Evolutionary conservation across 2,888 invertebrate species (phyloP), one percentile per base, ranked within the genome.

Genomic region (Vanessa cardui): DNA sequence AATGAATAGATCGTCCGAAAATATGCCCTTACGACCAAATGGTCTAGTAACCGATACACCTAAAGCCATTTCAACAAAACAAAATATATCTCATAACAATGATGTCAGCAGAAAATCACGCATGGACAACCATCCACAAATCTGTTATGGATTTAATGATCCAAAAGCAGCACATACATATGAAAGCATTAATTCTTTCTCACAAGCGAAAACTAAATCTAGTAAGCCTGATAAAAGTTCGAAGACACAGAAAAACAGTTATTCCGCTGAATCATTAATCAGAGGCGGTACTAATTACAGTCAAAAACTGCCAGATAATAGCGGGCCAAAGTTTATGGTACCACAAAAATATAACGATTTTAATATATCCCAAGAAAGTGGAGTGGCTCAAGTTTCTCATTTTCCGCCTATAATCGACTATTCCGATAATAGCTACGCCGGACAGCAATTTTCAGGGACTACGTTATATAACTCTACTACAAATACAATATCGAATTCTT

Each of bases 351-450:
- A 88, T 72, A 84, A 83, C 67, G 90, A 91, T 63, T 92, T 85
- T 66, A 86, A 83, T 71, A 66, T 81, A 7, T 45, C 83, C 0
- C 90, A 89, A 73, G 92, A 92, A 21, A 86, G 82, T 67, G 85
- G 87, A 58, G 84, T 92, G 1, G 92, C 92, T 33, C 92, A 92
- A 79, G 91, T 92, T 2, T 92, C 92, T 12, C 92, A 92, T 78
- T 92, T 91, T 64, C 92, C 92, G 18, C 86, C 92, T 18, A 87
- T 92, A 54, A 73, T 91, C 39, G 92, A 92, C 75, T 92, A 92
- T 77, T 79, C 89, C 1, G 92, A 92, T 49, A 92, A 90, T 69
- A 83, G 79, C 71, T 92, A 89, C 66, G 75, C 86, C 18, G 83
- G 86, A 6, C 92, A 92, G 73, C 92, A 92, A 74, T 88, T 88